Conservation (phyloP, 2,888 invertebrate species). For the Diogma glabrata region DNA sequence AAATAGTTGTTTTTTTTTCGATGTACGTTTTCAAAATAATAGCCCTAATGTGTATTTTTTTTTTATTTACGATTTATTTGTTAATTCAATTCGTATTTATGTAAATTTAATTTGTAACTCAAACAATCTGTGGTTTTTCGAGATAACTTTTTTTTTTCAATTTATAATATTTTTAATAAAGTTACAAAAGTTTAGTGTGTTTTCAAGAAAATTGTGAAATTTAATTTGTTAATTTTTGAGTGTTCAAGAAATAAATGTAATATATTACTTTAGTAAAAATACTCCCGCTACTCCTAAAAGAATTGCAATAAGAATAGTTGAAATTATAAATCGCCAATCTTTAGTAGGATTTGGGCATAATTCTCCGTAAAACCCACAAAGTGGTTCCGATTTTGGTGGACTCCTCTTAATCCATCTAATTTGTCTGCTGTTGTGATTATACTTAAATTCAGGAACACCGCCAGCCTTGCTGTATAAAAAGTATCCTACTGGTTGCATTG, state of each 20-base stretch:
- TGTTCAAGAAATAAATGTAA: not conserved
- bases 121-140: too few species aligned
- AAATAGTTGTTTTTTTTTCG: too few species aligned
- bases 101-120: too few species aligned
- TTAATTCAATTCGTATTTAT: too few species aligned
- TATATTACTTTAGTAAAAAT: slow-evolving; percentile 52
- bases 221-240: too few species aligned
- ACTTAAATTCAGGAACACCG: slow-evolving; percentile 50
- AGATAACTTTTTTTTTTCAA: too few species aligned
- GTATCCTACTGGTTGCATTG: slow-evolving; percentile 65
- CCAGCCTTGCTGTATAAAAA: slow-evolving; percentile 51
- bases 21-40: too few species aligned
- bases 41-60: too few species aligned
- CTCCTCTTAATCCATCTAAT: slow-evolving; percentile 69
- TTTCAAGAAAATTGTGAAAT: too few species aligned
- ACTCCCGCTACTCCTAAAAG: slow-evolving; percentile 53
- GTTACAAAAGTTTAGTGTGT: too few species aligned
- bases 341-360: slow-evolving; percentile 57
- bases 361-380: slow-evolving; percentile 71
- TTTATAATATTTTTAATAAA: too few species aligned
- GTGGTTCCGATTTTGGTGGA: slow-evolving; percentile 65
- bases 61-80: too few species aligned
- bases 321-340: slow-evolving; percentile 50
- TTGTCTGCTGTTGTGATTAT: slow-evolving; percentile 47
- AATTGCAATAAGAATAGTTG: slow-evolving; percentile 50